Conservation (phyloP, 2,797 vertebrate species). For the Protosalanx chinensis region DNA sequence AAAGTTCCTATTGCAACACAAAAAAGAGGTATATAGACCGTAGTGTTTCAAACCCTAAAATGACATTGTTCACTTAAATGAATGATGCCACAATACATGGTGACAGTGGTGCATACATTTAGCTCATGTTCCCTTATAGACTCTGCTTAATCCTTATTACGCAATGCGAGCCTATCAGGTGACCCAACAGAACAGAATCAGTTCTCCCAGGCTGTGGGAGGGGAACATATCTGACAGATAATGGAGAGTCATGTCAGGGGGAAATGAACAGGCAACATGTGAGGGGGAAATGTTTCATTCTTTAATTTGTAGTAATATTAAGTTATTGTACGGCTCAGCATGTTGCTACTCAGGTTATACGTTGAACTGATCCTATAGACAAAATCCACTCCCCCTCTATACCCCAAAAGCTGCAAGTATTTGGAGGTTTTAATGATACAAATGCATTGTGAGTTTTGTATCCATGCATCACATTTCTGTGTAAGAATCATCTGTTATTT, state of each 20-base stretch:
- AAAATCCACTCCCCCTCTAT: neutral
- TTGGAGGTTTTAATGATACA: slow-evolving; percentile 28
- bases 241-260: neutral
- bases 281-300: neutral
- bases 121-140: neutral
- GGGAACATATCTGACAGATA: neutral
- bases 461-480: neutral
- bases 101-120: neutral
- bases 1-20: no score
- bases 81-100: neutral
- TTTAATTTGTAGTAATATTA: neutral
- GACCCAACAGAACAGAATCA: neutral
- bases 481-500: slow-evolving; percentile 23
- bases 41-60: neutral
- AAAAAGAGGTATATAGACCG: neutral
- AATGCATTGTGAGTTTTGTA: neutral
- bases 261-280: neutral
- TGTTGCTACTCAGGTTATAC: no score
- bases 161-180: slow-evolving; percentile 3
- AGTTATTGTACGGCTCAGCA: no score
- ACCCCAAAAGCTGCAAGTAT: slow-evolving; percentile 8
- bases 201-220: no score
- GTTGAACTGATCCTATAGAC: no score
- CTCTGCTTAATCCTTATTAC: neutral
- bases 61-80: neutral